phyloP scores from a whole-genome alignment of 2,113 vertebrate species.

The Thinocorus orbignyianus region DNA sequence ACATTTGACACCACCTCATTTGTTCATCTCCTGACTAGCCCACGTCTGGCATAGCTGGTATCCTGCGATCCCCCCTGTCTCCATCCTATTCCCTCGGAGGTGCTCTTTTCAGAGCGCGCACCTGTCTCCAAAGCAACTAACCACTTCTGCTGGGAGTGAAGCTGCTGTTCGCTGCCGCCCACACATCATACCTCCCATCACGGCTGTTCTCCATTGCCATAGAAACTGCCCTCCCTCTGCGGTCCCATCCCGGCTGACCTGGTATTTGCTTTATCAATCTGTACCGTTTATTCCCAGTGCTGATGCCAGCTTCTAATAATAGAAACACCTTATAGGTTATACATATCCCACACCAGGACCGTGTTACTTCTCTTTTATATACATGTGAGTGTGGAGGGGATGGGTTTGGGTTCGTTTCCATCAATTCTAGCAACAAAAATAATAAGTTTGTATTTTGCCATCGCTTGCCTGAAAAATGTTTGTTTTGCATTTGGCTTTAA shows the following conservation, averaged over 20 bases:
- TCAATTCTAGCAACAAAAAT: not conserved
- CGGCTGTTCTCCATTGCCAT: conserved; percentile 51
- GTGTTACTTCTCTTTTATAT: not conserved
- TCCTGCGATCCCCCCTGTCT: rapidly evolving
- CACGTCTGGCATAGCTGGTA: not conserved
- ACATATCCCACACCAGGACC: not conserved
- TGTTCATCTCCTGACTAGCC: not conserved
- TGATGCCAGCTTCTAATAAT: not conserved
- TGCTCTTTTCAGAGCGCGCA: not conserved
- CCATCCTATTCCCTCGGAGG: not conserved
- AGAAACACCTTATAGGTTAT: not conserved
- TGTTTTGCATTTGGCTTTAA: not conserved
- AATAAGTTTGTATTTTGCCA: not conserved
- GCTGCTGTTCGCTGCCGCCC: conserved; percentile 8
- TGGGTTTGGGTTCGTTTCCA: not conserved
- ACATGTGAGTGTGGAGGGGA: rapidly evolving
- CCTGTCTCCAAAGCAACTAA: conserved; percentile 52
- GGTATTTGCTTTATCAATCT: not conserved
- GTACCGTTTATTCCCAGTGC: not conserved
- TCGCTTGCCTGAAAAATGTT: not conserved
- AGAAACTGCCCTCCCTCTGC: conserved; percentile 55
- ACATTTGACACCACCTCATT: not conserved
- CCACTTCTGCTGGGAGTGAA: not conserved
- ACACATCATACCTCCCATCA: conserved; percentile 28
- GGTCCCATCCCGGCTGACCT: conserved; percentile 9